A percentile compares a stretch with the other conserved stretches of the same genome.
Conservation (phyloP, 2,113 vertebrate species). For the Passer montanus region DNA sequence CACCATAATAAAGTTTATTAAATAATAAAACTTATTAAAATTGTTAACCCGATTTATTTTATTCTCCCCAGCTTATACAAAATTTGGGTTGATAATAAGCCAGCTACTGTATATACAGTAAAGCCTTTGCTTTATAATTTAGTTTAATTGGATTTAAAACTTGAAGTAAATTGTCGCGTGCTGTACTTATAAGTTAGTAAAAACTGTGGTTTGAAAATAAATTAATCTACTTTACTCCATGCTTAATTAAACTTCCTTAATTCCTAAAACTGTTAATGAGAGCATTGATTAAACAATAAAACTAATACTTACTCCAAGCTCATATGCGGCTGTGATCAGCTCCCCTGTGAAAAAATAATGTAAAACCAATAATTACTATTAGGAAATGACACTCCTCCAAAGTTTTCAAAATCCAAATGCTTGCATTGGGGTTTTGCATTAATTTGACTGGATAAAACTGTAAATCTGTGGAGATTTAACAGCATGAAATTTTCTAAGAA, state of each 20-base stretch:
- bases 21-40: slow-evolving; percentile 99
- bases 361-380: slow-evolving; percentile 99
- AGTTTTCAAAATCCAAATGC: slow-evolving; percentile 99
- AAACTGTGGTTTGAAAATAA: slow-evolving; percentile 99
- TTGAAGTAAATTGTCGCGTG: slow-evolving; percentile 99
- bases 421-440: slow-evolving; percentile 99
- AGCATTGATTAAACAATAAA: slow-evolving; percentile 99
- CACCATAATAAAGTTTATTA: slow-evolving; percentile 99
- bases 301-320: slow-evolving; percentile 99
- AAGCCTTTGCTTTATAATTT: slow-evolving; percentile 99
- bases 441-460: slow-evolving; percentile 99
- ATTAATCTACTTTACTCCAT: slow-evolving; percentile 99
- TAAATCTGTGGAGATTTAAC: slow-evolving; percentile 95
- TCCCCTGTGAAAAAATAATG: slow-evolving; percentile 99
- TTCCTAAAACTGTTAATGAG: slow-evolving; percentile 99
- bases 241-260: slow-evolving; percentile 99
- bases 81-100: slow-evolving; percentile 98
- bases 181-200: slow-evolving; percentile 99
- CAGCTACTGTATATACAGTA: slow-evolving; percentile 99
- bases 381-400: slow-evolving; percentile 98
- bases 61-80: slow-evolving; percentile 99
- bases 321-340: slow-evolving; percentile 99
- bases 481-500: slow-evolving; percentile 96
- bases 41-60: slow-evolving; percentile 99
- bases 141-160: slow-evolving; percentile 99